Evolutionary conservation across 2,797 vertebrate species (phyloP).

Genomic region (Pelobates cultripes): DNA sequence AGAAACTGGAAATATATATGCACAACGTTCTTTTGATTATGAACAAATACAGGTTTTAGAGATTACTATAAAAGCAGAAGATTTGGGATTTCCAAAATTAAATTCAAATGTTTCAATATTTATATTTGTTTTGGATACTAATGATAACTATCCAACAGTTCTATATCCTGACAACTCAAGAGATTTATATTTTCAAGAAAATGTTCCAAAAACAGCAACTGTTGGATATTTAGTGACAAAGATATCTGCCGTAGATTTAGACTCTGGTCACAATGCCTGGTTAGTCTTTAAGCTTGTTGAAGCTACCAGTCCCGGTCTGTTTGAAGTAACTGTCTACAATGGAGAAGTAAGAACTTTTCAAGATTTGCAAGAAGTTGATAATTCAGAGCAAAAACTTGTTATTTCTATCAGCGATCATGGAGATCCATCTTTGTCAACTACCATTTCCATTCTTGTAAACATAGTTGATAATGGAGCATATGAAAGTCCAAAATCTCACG

Average conservation of each 20-base stretch:
- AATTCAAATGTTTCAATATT: constrained; percentile 85
- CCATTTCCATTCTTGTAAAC: constrained; percentile 59
- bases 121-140: constrained; percentile 90
- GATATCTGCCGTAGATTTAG: constrained; percentile 82
- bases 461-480: constrained; percentile 57
- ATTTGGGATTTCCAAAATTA: constrained; percentile 79
- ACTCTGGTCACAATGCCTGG: constrained; percentile 69
- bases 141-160: constrained; percentile 88
- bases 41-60: constrained; percentile 87
- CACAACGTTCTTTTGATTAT: constrained; percentile 89
- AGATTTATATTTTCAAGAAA: constrained; percentile 74
- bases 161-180: constrained; percentile 79
- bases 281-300: constrained; percentile 60
- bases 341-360: constrained; percentile 66
- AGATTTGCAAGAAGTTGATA: constrained; percentile 60
- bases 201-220: constrained; percentile 77
- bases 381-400: constrained; percentile 56
- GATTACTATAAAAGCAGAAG: constrained; percentile 83
- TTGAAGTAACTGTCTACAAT: constrained; percentile 60
- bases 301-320: constrained; percentile 46
- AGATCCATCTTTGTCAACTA: constrained; percentile 59
- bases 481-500: constrained; percentile 66
- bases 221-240: constrained; percentile 87
- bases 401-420: constrained; percentile 60
- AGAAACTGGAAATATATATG: constrained; percentile 87